These are phyloP conservation scores for Ennomos fuscantarius DNA, from an alignment of 2,888 invertebrate genomes.

Conservation along the genomic window DNA sequence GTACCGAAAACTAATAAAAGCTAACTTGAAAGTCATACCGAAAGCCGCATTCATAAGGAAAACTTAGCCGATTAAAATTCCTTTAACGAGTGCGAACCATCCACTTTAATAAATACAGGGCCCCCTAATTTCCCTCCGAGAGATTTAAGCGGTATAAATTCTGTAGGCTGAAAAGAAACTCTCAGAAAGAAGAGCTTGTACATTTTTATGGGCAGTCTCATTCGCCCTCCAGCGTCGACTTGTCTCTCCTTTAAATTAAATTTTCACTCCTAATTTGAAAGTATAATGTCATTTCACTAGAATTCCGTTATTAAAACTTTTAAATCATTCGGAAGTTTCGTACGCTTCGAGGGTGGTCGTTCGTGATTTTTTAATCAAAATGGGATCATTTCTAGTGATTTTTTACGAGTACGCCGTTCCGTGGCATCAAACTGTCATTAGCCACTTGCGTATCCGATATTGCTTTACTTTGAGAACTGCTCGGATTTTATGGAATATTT, in stretches of 20 bases:
- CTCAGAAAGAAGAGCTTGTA: conserved; percentile 80
- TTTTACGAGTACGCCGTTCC: conserved; percentile 81
- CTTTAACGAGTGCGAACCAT: conserved; percentile 80
- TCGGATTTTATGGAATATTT: conserved; percentile 77
- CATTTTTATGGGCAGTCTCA: conserved; percentile 82
- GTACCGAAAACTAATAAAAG: conserved; percentile 79
- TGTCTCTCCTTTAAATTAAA: conserved; percentile 86
- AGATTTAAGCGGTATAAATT: conserved; percentile 83
- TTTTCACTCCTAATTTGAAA: conserved; percentile 86
- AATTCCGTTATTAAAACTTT: conserved; percentile 85
- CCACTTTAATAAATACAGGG: conserved; percentile 81
- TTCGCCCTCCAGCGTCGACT: conserved; percentile 78
- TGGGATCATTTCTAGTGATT: conserved; percentile 83
- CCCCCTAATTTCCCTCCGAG: conserved; percentile 80
- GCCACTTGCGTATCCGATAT: conserved; percentile 82
- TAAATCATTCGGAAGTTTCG: conserved; percentile 83
- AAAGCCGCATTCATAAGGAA: conserved; percentile 81
- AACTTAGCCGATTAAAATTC: conserved; percentile 82
- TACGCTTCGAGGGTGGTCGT: conserved; percentile 67
- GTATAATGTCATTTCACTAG: conserved; percentile 86
- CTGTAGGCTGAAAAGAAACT: conserved; percentile 82
- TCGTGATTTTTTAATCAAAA: conserved; percentile 85
- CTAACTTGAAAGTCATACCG: conserved; percentile 75
- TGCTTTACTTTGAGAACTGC: conserved; percentile 79
- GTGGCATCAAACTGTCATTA: conserved; percentile 82